These are phyloP conservation scores for Saccostrea glomerata DNA, from an alignment of 1,140 invertebrate species.

Conservation along the genomic window DNA sequence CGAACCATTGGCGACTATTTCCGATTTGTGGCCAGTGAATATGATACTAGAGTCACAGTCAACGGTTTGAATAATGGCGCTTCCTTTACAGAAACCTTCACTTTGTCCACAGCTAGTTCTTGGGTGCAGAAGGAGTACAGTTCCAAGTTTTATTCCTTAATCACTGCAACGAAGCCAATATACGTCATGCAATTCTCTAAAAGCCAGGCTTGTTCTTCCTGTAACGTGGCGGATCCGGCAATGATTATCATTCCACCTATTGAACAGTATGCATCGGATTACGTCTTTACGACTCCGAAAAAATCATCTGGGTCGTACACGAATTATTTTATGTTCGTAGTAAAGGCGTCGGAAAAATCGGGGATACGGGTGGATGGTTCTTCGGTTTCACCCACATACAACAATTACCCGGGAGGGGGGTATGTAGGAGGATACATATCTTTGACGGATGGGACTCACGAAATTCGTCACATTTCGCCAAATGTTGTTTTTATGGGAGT, in stretches of 20 bases:
- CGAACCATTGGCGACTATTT: constrained; percentile 65
- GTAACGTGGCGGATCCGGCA: constrained; percentile 51
- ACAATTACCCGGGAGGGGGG: constrained; percentile 49
- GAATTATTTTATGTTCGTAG: constrained; percentile 60
- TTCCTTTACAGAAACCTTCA: constrained; percentile 38
- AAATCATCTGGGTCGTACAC: constrained; percentile 47
- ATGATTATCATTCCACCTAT: constrained; percentile 57
- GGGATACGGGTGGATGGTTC: constrained; percentile 56
- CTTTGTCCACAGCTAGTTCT: constrained; percentile 10
- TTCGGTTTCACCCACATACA: constrained; percentile 47
- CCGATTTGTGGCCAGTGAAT: constrained; percentile 65
- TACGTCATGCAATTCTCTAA: constrained; percentile 48
- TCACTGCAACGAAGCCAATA: constrained; percentile 47
- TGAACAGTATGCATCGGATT: constrained; percentile 59
- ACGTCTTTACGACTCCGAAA: constrained; percentile 59
- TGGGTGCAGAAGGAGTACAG: constrained; percentile 41
- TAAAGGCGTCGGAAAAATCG: constrained; percentile 44
- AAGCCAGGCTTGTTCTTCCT: constrained; percentile 50
- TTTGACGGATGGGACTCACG: constrained; percentile 50
- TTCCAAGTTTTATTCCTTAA: constrained; percentile 44
- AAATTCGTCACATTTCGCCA: constrained; percentile 57
- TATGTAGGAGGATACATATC: constrained; percentile 51
- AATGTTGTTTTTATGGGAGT: constrained; percentile 52
- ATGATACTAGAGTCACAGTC: constrained; percentile 54
- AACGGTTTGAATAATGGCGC: background rate